Conservation (phyloP, 2,113 vertebrate species). For the Periophthalmodon schlosseri region DNA sequence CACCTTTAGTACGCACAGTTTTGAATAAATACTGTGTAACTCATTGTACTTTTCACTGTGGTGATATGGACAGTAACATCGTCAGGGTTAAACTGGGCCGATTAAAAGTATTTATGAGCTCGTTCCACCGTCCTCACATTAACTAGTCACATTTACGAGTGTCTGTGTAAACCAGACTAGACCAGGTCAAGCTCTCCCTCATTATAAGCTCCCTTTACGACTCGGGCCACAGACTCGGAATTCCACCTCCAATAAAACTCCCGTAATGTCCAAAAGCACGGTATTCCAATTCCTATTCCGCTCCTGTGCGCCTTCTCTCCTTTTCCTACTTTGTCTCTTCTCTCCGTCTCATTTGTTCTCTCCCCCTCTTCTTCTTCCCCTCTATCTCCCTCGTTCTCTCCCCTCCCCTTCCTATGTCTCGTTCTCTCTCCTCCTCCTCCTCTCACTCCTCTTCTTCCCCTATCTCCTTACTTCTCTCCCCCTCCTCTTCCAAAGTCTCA, state of each 20-base stretch:
- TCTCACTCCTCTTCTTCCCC: too few species aligned
- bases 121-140: not conserved
- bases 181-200: not conserved
- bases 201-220: not conserved
- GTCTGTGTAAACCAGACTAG: not conserved
- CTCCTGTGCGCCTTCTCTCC: constrained; percentile 24
- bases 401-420: too few species aligned
- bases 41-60: not conserved
- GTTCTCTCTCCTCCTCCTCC: too few species aligned
- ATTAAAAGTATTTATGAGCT: not conserved
- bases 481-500: too few species aligned
- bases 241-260: not conserved
- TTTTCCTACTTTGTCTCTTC: too few species aligned
- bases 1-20: too few species aligned
- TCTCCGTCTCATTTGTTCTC: too few species aligned
- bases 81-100: not conserved
- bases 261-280: not conserved
- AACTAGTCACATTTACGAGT: not conserved
- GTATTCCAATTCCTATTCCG: constrained; percentile 22
- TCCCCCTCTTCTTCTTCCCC: too few species aligned
- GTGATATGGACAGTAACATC: not conserved
- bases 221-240: not conserved
- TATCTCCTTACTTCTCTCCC: too few species aligned
- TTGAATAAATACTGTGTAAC: not conserved
- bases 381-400: too few species aligned